Evolutionary conservation across 2,797 vertebrate genomes (phyloP).

Genomic region (Muscicapa striata): DNA sequence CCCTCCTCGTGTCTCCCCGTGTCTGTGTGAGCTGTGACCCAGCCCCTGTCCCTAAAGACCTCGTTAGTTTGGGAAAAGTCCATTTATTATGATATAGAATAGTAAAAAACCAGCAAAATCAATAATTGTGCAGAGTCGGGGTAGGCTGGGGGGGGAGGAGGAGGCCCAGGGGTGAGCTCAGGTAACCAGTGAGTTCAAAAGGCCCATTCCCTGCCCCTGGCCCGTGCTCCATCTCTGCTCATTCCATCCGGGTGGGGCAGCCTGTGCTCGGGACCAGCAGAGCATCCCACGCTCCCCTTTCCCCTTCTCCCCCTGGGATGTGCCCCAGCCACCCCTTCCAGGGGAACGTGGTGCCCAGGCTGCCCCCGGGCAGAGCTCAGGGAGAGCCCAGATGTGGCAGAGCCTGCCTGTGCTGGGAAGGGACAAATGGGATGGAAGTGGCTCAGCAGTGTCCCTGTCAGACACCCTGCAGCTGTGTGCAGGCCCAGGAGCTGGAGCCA

Average conservation of each 20-base stretch:
- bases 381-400: rapidly evolving
- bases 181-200: not conserved
- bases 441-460: not conserved
- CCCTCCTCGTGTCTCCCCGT: not conserved
- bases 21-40: not conserved
- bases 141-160: not conserved
- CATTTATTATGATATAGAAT: constrained; percentile 22
- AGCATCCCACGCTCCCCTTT: not conserved
- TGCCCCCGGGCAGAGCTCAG: not conserved
- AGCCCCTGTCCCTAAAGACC: constrained; percentile 12
- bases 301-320: rapidly evolving
- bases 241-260: not conserved
- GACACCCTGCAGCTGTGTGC: not conserved
- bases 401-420: not conserved
- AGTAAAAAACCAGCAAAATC: constrained; percentile 4
- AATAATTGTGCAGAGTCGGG: not conserved
- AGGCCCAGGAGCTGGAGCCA: not conserved
- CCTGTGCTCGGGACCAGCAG: not conserved
- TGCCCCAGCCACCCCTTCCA: not conserved
- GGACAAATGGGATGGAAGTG: not conserved
- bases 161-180: not conserved
- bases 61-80: constrained; percentile 47
- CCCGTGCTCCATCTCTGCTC: not conserved
- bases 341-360: rapidly evolving
- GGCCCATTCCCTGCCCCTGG: not conserved